Evolutionary conservation across 1,140 invertebrate genomes (phyloP).

Genomic region (Eufriesea mexicana): DNA sequence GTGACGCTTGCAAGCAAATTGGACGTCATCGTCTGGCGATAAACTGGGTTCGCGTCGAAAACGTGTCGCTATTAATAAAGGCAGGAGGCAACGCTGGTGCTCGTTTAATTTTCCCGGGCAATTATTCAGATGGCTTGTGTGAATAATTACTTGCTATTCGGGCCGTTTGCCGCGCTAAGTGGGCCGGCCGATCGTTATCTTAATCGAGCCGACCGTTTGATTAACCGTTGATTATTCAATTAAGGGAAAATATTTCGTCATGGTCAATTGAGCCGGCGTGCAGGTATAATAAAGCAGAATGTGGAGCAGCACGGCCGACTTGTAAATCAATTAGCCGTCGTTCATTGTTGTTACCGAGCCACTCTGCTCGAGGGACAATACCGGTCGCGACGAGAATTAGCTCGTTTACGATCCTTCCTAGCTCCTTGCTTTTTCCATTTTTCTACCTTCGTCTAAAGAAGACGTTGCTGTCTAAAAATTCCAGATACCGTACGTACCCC

Average conservation of each 20-base stretch:
- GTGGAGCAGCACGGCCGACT: neutral
- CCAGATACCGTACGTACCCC: neutral
- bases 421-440: too few relatives aligned
- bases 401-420: neutral
- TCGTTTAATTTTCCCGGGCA: constrained; percentile 16
- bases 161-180: constrained; percentile 46
- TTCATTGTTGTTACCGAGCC: neutral
- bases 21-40: neutral
- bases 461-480: neutral
- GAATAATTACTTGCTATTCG: constrained; percentile 63
- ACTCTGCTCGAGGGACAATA: neutral
- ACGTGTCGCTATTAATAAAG: constrained; percentile 12
- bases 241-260: constrained; percentile 62
- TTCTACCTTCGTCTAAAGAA: neutral
- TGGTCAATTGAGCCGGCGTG: constrained; percentile 54
- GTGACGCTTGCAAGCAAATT: neutral
- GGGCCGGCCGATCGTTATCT: constrained; percentile 50
- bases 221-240: constrained; percentile 64
- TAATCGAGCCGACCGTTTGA: constrained; percentile 46
- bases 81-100: neutral
- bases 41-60: neutral
- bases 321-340: constrained; percentile 37
- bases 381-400: neutral
- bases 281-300: constrained; percentile 46
- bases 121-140: constrained; percentile 62